Evolutionary conservation across 2,888 invertebrate species (phyloP), one percentile per base, ranked within the genome.

Genomic region (Flexamia atlantica): DNA sequence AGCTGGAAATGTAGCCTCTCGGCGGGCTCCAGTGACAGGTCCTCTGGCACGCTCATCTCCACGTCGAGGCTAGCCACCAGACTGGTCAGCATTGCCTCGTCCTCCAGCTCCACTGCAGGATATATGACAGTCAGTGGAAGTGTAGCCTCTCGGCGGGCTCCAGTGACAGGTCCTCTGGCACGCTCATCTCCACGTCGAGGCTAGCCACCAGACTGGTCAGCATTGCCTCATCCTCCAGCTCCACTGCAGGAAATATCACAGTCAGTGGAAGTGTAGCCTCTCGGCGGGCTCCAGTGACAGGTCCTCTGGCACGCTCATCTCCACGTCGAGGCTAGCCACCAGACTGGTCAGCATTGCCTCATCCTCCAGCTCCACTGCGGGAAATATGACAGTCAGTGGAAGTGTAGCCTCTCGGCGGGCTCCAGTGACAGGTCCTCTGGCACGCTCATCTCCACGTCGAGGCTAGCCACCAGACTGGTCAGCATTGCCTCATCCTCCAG

Each of bases 61-160:
- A 90, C 90, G 87, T 90, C 90, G 82, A 90, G 87, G 87, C 90
- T 90, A 36, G 90, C 89, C 60, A 90, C 90, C 85, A 90, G 87
- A 86, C 89, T 90, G 20, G 90, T 90, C 81, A 76, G 23, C 20
- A 68, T 28, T 25, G 36, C 30, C 32, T 79, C 76, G 12, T 76
- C 76, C 14, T 70, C 72, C 64, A 64, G 9, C 64, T 42, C 76
- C 46, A 28, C 76, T 76, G 89, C 89, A 82, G 36, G 36, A 36
- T 7, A 7, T 36, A 9, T 36, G 5, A 36, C 36, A 9, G 36
- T 36, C 9, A 84, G 74, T 87, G 87, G 81, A 86, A 86, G 57
- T 85, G 84, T 60, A 86, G 36, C 79, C 86, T 84, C 81, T 86
- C 86, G 0, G 53, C 50, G 30, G 85, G 83, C 36, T 83, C 68